Conservation (phyloP, 2,888 invertebrate genomes). For the Papilio gigon region DNA sequence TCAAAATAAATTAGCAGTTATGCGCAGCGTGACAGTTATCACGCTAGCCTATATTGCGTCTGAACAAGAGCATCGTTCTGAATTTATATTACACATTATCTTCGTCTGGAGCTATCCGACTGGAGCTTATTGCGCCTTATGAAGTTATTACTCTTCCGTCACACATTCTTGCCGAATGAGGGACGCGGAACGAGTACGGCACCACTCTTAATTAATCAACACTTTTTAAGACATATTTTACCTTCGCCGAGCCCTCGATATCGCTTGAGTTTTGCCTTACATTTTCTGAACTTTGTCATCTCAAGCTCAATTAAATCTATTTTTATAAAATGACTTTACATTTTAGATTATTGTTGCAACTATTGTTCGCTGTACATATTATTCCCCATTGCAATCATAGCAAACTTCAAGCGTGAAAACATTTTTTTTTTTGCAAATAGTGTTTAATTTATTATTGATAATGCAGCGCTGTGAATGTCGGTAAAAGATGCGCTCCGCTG, state of each 20-base stretch:
- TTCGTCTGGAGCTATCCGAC: slow-evolving; percentile 56
- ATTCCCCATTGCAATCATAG: not conserved
- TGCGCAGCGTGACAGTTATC: slow-evolving; percentile 57
- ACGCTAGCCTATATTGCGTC: slow-evolving; percentile 56
- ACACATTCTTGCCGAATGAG: slow-evolving; percentile 61
- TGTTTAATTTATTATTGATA: slow-evolving; percentile 12
- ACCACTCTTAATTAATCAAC: slow-evolving; percentile 61
- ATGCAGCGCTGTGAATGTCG: slow-evolving; percentile 46
- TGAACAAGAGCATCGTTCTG: slow-evolving; percentile 62
- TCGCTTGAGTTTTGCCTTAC: slow-evolving; percentile 61
- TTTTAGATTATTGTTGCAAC: not conserved
- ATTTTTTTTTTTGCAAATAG: slow-evolving; percentile 3
- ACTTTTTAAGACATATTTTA: slow-evolving; percentile 57
- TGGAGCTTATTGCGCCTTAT: slow-evolving; percentile 61
- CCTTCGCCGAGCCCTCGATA: slow-evolving; percentile 59
- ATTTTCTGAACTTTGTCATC: slow-evolving; percentile 38
- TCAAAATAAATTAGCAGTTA: slow-evolving; percentile 54
- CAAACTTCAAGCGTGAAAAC: slow-evolving; percentile 24
- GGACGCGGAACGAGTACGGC: slow-evolving; percentile 59
- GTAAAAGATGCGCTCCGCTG: slow-evolving; percentile 71
- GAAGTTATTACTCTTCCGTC: slow-evolving; percentile 57
- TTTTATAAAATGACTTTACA: slow-evolving; percentile 1
- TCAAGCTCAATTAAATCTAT: slow-evolving; percentile 16
- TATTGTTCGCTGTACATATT: no score
- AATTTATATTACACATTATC: slow-evolving; percentile 72